Base-by-base conservation (phyloP, 2,888 invertebrate species). In the Yponomeuta sedellus region DNA sequence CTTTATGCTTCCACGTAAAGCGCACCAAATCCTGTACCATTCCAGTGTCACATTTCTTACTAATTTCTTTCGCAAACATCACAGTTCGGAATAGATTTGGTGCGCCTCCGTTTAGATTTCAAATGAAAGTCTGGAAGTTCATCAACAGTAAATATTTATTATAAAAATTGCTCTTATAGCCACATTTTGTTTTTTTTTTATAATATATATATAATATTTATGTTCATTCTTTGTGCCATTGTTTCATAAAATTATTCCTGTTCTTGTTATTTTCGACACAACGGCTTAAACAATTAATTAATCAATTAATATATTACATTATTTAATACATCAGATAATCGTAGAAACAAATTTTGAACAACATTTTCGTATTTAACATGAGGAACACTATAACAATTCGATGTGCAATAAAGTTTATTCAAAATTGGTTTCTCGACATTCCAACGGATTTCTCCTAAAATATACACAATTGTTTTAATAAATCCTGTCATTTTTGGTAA, bases 111-210 rank as follows among this genome's bases (percentile, higher is more conserved):
- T 3, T 34, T 34, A 19, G 44, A 16, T 34, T 20, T 58, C 19
- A 77, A 89, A 83, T 87, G 74, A 89, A 88, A 90, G 79, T 69
- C 86, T 40, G 67, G 72, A 74, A 70, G 12, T 83, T 91, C 90
- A 82, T 90, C 91, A 91, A 91, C 91, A 91, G 91, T 91, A 91
- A 91, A 91, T 91, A 91, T 91, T 91, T 91, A 91, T 91, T 91
- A 91, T 91, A 91, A 91, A 91, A 91, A 91, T 90, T 91, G 90
- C 89, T 90, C 88, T 89, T 90, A 91, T 91, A 91, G 89, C 80
- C 89, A 91, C 90, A 90, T 91, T 90, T 90, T 88, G 89, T 88
- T 88, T 88, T 66, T 65, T 22, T 66, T 66, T 87, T 86, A 89
- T 89, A 89, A 88, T 88, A 89, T 89, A 89, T 89, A 91, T 90